phyloP scores from a whole-genome alignment of 2,888 invertebrate species.

The Oscheius myriophilus region DNA sequence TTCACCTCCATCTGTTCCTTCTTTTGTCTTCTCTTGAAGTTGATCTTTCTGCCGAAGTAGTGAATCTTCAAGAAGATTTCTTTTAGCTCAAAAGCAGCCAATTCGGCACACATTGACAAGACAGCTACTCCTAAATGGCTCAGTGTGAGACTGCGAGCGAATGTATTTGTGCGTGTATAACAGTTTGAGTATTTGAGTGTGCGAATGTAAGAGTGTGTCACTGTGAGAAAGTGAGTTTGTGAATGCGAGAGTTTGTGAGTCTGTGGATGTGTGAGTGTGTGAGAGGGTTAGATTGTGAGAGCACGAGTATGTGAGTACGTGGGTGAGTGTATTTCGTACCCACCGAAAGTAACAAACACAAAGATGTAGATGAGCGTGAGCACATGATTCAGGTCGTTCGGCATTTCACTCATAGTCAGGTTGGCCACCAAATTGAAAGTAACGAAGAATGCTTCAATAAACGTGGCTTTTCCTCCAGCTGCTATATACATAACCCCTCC shows the following conservation, averaged over 20 bases:
- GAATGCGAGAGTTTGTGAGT: too few species aligned
- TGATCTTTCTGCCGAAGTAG: conserved; percentile 68
- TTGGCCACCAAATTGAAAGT: conserved; percentile 70
- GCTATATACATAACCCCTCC: conserved; percentile 68
- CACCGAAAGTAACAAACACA: conserved; percentile 69
- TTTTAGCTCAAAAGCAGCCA: conserved; percentile 69
- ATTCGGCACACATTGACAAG: conserved; percentile 70
- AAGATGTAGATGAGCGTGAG: conserved; percentile 69
- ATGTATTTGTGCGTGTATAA: too few species aligned
- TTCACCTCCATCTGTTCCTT: conserved; percentile 63
- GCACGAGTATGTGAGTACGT: too few species aligned
- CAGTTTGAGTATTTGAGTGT: too few species aligned
- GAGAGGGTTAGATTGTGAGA: too few species aligned
- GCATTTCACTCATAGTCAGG: conserved; percentile 70
- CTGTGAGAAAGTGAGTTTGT: too few species aligned
- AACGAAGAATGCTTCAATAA: conserved; percentile 69
- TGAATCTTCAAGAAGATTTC: conserved; percentile 67
- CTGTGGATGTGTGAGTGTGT: too few species aligned
- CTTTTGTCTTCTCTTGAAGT: conserved; percentile 63
- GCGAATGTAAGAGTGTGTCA: too few species aligned
- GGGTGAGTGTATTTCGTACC: conserved; percentile 8
- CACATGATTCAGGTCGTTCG: conserved; percentile 61
- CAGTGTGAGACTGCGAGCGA: too few species aligned
- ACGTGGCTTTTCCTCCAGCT: conserved; percentile 65
- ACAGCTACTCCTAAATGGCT: conserved; percentile 68